Conservation (phyloP, 2,888 invertebrate species). For the Dasypolia templi region DNA sequence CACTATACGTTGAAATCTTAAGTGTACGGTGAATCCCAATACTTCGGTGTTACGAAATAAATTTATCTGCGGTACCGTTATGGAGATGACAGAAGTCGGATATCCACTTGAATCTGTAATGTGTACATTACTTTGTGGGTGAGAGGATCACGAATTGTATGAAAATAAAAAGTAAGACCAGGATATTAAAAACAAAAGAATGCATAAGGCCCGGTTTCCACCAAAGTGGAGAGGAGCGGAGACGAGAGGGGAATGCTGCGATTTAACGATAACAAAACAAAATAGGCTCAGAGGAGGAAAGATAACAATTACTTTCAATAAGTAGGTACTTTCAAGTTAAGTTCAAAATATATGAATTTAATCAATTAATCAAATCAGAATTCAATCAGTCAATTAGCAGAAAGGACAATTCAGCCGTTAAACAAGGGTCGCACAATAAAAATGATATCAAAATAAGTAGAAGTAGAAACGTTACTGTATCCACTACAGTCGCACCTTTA, state of each 20-base stretch:
- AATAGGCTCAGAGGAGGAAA: not conserved
- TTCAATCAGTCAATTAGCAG: no score
- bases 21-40: constrained; percentile 60
- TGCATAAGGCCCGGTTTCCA: no score
- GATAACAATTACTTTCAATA: no score
- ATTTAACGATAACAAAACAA: not conserved
- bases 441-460: no score
- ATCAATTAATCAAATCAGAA: no score
- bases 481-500: not conserved
- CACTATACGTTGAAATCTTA: constrained; percentile 61
- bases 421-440: no score
- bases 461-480: not conserved
- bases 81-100: constrained; percentile 39
- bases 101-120: constrained; percentile 37
- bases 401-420: no score
- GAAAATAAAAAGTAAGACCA: not conserved
- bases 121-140: constrained; percentile 24
- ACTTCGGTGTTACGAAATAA: constrained; percentile 59
- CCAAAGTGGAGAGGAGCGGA: no score
- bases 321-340: no score
- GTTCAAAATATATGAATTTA: no score
- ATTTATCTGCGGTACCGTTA: constrained; percentile 43
- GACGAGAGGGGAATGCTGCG: no score
- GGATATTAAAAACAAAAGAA: not conserved
- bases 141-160: constrained; percentile 20